Conservation (phyloP, 2,888 invertebrate genomes). For the Pogonocherus hispidulus region DNA sequence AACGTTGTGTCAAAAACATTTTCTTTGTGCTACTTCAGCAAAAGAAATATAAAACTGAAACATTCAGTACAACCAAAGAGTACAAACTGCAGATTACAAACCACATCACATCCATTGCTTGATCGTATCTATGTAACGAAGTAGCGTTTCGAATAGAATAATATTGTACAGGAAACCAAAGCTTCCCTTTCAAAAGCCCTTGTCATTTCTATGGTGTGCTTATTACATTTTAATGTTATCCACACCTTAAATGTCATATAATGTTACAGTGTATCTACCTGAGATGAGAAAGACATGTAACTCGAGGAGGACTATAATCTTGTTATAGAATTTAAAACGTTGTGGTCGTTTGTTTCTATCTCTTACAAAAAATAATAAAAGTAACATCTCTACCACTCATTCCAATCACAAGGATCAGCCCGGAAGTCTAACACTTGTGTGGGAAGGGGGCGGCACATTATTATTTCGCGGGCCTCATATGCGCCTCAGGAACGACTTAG, state of each 20-base stretch:
- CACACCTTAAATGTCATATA: slow-evolving; percentile 14
- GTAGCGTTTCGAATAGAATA: not conserved
- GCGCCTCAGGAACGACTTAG: too few relatives aligned
- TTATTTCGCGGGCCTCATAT: too few relatives aligned
- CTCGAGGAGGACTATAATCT: slow-evolving; percentile 11
- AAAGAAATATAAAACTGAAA: too few relatives aligned
- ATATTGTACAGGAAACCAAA: slow-evolving; percentile 24
- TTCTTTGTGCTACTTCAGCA: too few relatives aligned
- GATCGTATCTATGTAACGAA: slow-evolving; percentile 26
- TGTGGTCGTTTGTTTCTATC: too few relatives aligned
- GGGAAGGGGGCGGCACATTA: too few relatives aligned
- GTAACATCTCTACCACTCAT: too few relatives aligned
- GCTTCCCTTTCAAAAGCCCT: not conserved
- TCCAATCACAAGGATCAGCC: too few relatives aligned
- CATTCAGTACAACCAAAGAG: not conserved
- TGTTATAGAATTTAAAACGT: not conserved
- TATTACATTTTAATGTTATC: slow-evolving; percentile 11
- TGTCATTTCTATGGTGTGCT: not conserved
- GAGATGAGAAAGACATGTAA: slow-evolving; percentile 16
- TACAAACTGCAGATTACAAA: not conserved
- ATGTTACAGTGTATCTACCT: not conserved
- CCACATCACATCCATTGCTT: not conserved
- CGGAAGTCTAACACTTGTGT: too few relatives aligned
- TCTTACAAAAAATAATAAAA: too few relatives aligned
- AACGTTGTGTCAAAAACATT: too few relatives aligned